These are phyloP conservation scores for Blomia tropicalis DNA, from an alignment of 2,888 invertebrate species.

Conservation along the genomic window DNA sequence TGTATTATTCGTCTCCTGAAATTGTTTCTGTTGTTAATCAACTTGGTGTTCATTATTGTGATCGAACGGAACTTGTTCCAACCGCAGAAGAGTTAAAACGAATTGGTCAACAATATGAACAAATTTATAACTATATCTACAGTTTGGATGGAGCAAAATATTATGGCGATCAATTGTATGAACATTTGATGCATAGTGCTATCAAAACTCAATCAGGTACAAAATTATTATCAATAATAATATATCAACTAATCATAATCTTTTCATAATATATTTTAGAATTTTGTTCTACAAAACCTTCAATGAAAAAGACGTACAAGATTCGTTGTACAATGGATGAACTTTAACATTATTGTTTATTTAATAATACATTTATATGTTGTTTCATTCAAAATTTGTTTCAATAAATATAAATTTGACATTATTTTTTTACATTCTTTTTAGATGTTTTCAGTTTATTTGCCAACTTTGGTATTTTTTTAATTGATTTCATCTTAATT, in stretches of 20 bases:
- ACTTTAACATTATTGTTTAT: not conserved
- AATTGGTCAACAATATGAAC: not conserved
- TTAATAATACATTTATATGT: no score
- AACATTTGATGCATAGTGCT: not conserved
- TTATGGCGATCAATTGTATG: not conserved
- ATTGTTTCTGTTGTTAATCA: not conserved
- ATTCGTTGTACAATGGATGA: not conserved
- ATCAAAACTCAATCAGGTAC: not conserved
- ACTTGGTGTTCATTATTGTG: constrained; percentile 7
- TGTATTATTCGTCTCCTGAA: constrained; percentile 27
- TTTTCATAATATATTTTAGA: not conserved
- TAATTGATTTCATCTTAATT: no score
- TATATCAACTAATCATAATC: no score
- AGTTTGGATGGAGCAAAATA: not conserved
- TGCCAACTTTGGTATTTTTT: no score
- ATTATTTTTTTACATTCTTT: no score
- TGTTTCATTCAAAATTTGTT: no score
- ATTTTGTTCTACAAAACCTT: not conserved
- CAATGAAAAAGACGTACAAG: not conserved
- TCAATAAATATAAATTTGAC: no score
- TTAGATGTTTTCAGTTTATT: no score
- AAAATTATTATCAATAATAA: not conserved
- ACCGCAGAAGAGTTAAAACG: not conserved
- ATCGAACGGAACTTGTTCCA: not conserved
- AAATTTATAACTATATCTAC: not conserved